phyloP scores from a whole-genome alignment of 2,797 vertebrate species.

The Danio choprae region DNA sequence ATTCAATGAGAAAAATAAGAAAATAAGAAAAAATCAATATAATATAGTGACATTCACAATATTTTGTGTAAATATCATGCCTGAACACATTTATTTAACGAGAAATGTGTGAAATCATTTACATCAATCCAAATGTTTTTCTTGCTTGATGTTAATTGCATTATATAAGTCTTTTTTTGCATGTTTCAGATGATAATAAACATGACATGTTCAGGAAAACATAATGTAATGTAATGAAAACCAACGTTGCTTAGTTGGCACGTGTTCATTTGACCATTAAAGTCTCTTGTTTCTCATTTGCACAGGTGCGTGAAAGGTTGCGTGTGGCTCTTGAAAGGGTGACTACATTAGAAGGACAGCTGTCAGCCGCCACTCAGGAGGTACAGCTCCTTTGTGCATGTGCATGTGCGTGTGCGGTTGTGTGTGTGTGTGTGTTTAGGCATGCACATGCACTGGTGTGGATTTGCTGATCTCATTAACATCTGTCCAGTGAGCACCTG shows the following conservation, averaged over 20 bases:
- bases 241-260: neutral
- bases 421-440: conserved; percentile 26
- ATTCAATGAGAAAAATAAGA: too few relatives aligned
- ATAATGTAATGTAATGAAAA: too few relatives aligned
- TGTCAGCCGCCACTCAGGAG: conserved; percentile 88
- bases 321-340: conserved; percentile 92
- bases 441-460: conserved; percentile 12
- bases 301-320: conserved; percentile 92
- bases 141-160: too few relatives aligned
- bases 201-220: too few relatives aligned
- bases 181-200: too few relatives aligned
- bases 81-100: too few relatives aligned
- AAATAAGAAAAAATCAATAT: too few relatives aligned
- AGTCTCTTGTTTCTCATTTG: conserved; percentile 38
- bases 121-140: too few relatives aligned
- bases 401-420: conserved; percentile 7
- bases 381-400: conserved; percentile 68
- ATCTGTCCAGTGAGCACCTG: conserved; percentile 27
- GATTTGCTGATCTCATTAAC: conserved; percentile 36
- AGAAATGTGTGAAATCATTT: too few relatives aligned
- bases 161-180: too few relatives aligned
- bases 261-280: conserved; percentile 3
- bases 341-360: conserved; percentile 90
- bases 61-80: too few relatives aligned
- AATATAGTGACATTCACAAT: too few relatives aligned